phyloP scores from a whole-genome alignment of 1,140 invertebrate genomes.

The Centruroides sculpturatus region DNA sequence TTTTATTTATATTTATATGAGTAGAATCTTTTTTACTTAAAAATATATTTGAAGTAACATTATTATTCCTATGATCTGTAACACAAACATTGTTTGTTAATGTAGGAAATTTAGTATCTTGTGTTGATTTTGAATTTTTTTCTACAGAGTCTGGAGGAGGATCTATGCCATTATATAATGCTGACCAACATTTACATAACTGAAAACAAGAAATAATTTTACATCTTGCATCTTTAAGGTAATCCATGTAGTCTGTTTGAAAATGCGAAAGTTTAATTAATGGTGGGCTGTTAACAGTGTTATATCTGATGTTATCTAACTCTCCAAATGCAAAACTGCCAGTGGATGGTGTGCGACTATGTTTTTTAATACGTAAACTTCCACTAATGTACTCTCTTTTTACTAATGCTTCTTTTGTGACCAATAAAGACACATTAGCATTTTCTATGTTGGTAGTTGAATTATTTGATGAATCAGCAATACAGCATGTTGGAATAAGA shows the following conservation, averaged over 20 bases:
- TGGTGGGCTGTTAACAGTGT: too few relatives aligned
- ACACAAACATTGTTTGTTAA: too few relatives aligned
- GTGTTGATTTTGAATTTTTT: too few relatives aligned
- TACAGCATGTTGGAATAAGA: constrained; percentile 47
- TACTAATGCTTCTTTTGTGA: background rate
- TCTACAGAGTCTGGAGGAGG: constrained; percentile 25
- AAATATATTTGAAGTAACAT: too few relatives aligned
- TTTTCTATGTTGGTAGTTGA: constrained; percentile 19
- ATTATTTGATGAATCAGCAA: constrained; percentile 11
- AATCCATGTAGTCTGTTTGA: constrained; percentile 28
- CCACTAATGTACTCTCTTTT: background rate
- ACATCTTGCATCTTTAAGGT: constrained; percentile 58
- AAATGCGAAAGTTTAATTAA: too few relatives aligned
- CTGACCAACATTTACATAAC: constrained; percentile 61
- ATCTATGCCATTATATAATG: constrained; percentile 50
- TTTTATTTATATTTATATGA: too few relatives aligned
- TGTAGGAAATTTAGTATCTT: too few relatives aligned
- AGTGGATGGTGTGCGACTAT: constrained; percentile 10
- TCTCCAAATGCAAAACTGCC: constrained; percentile 14
- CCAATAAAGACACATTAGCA: background rate
- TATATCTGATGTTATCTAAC: background rate
- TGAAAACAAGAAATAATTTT: constrained; percentile 53
- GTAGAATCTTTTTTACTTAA: too few relatives aligned
- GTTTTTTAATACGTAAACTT: constrained; percentile 10
- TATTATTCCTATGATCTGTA: too few relatives aligned